Percentiles rank a stretch among this genome's conserved stretches.
phyloP scores from a whole-genome alignment of 2,888 invertebrate species.

The Sphecodes monilicornis region DNA sequence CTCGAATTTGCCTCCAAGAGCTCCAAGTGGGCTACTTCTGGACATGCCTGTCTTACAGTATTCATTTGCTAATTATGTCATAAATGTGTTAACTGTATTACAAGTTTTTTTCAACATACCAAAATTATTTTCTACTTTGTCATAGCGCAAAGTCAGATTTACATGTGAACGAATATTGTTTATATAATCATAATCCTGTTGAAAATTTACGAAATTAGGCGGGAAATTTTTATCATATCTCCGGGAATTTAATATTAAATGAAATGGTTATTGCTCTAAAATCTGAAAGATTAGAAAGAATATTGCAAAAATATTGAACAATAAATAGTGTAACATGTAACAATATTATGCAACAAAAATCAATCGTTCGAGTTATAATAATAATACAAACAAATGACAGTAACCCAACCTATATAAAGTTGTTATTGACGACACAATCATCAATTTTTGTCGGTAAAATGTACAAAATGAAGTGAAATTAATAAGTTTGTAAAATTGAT shows the following conservation, averaged over 20 bases:
- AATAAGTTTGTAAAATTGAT: not conserved
- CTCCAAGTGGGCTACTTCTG: too few species aligned
- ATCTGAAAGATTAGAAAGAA: not conserved
- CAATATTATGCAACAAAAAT: not conserved
- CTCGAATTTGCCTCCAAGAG: too few species aligned
- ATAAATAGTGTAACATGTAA: not conserved
- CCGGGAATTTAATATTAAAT: not conserved
- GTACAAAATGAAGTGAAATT: conserved; percentile 19
- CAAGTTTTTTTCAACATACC: not conserved
- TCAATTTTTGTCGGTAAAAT: conserved; percentile 12
- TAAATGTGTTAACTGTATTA: too few species aligned
- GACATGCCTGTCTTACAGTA: too few species aligned
- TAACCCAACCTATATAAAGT: not conserved
- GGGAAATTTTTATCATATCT: conserved; percentile 15
- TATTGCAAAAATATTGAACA: not conserved
- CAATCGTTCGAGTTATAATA: not conserved
- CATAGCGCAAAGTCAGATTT: not conserved
- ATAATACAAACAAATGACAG: conserved; percentile 13
- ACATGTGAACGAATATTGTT: not conserved
- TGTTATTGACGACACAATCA: conserved; percentile 2
- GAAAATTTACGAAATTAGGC: not conserved
- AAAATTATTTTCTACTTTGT: not conserved
- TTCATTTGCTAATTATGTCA: too few species aligned
- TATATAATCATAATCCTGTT: not conserved
- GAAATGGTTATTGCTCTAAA: not conserved